Percentiles rank a stretch among this genome's conserved stretches.
Evolutionary conservation across 2,797 vertebrate genomes (phyloP).

Genomic region (Helicolenus hilgendorfi): DNA sequence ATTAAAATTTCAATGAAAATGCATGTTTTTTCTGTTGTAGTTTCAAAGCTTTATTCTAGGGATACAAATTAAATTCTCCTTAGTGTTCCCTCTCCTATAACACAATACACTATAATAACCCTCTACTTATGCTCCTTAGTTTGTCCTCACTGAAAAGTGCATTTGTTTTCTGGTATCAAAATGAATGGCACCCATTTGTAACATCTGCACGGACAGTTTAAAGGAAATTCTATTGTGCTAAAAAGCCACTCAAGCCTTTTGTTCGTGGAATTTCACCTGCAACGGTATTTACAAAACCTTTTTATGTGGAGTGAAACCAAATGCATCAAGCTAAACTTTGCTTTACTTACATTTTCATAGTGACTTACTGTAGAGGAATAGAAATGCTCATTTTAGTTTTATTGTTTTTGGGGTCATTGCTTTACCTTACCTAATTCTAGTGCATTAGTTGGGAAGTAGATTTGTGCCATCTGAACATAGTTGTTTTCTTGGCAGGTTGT

Average conservation of each 20-base stretch:
- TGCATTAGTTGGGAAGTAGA: background rate
- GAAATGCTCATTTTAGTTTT: background rate
- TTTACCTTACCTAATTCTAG: background rate
- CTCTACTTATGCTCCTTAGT: constrained; percentile 36
- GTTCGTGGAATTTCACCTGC: constrained; percentile 55
- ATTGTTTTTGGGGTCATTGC: background rate
- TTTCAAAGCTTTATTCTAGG: background rate
- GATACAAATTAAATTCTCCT: background rate
- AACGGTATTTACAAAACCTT: constrained; percentile 40
- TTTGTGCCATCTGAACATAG: background rate
- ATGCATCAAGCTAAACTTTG: background rate
- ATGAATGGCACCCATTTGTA: constrained; percentile 65
- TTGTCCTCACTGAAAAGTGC: constrained; percentile 50
- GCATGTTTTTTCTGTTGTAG: background rate
- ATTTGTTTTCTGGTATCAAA: constrained; percentile 62
- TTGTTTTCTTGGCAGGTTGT: background rate
- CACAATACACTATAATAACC: constrained; percentile 31
- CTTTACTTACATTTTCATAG: background rate
- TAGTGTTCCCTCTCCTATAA: background rate
- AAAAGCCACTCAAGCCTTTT: constrained; percentile 44
- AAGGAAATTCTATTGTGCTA: constrained; percentile 73
- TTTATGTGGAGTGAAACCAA: constrained; percentile 27
- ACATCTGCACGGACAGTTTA: constrained; percentile 63
- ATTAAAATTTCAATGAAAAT: background rate
- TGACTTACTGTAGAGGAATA: background rate